A percentile compares a stretch with the other conserved stretches of the same genome.
Conservation (phyloP, 1,140 invertebrate genomes). For the Leptinotarsa defecta region DNA sequence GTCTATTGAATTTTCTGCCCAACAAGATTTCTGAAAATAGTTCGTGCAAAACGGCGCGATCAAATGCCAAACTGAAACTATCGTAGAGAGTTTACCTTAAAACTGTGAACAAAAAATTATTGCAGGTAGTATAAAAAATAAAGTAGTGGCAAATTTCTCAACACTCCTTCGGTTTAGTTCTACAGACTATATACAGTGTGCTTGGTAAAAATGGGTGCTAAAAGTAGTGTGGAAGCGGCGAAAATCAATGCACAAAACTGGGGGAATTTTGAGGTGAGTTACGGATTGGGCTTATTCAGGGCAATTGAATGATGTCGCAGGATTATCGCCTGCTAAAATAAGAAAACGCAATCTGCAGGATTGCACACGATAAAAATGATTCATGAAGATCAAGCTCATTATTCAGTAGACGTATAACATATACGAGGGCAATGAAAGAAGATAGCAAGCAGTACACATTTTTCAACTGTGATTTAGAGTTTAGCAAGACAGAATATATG, state of each 20-base stretch:
- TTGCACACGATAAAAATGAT: too few relatives aligned
- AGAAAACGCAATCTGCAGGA: neutral
- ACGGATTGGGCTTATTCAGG: neutral
- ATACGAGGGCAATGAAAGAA: too few relatives aligned
- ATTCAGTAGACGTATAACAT: too few relatives aligned
- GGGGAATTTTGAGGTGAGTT: slow-evolving; percentile 72
- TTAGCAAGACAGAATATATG: too few relatives aligned
- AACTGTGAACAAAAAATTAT: slow-evolving; percentile 17
- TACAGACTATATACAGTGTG: slow-evolving; percentile 29
- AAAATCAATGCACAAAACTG: slow-evolving; percentile 75
- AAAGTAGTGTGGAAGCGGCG: slow-evolving; percentile 73
- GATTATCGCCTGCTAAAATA: neutral
- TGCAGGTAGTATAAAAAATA: slow-evolving; percentile 21
- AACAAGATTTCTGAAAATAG: slow-evolving; percentile 14
- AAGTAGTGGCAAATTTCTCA: slow-evolving; percentile 35
- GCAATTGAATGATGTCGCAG: neutral
- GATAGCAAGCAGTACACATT: too few relatives aligned
- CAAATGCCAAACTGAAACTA: slow-evolving; percentile 20
- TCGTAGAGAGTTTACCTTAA: slow-evolving; percentile 15
- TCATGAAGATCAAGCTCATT: too few relatives aligned
- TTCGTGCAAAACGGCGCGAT: slow-evolving; percentile 6
- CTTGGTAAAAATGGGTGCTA: slow-evolving; percentile 64
- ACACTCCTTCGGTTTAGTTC: slow-evolving; percentile 20
- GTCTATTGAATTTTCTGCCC: slow-evolving; percentile 25
- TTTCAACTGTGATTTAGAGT: too few relatives aligned